phyloP scores from a whole-genome alignment of 2,888 invertebrate species.

The Ametastegia equiseti region DNA sequence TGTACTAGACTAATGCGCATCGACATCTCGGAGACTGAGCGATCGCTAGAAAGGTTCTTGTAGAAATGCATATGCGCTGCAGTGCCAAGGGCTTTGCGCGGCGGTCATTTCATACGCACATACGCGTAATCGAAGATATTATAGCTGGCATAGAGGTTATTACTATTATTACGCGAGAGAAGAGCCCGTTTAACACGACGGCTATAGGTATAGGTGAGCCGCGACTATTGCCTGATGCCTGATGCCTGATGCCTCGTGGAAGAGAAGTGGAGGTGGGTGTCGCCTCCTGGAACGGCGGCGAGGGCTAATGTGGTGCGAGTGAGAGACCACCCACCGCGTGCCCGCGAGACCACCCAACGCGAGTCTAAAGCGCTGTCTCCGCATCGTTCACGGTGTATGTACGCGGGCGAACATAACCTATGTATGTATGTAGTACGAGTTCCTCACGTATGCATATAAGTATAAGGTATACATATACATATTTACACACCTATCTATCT shows the following conservation, averaged over 20 bases:
- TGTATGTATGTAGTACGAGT: background rate
- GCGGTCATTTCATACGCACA: background rate
- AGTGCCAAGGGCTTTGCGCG: no score
- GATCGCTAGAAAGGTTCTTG: background rate
- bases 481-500: background rate
- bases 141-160: slow-evolving; percentile 29
- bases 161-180: slow-evolving; percentile 43
- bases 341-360: slow-evolving; percentile 72
- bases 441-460: slow-evolving; percentile 9
- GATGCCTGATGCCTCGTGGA: background rate
- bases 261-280: slow-evolving; percentile 28
- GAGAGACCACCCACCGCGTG: slow-evolving; percentile 72
- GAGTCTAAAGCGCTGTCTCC: slow-evolving; percentile 53
- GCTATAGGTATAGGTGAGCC: no score
- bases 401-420: background rate
- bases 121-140: slow-evolving; percentile 32
- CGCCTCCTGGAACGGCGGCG: slow-evolving; percentile 43
- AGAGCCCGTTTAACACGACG: slow-evolving; percentile 45
- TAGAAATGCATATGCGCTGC: background rate
- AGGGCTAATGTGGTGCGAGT: slow-evolving; percentile 66
- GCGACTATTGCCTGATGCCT: no score
- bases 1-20: no score
- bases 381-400: slow-evolving; percentile 40
- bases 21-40: background rate
- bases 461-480: slow-evolving; percentile 1